Evolutionary conservation across 2,797 vertebrate species (phyloP).

Genomic region (Falco biarmicus): DNA sequence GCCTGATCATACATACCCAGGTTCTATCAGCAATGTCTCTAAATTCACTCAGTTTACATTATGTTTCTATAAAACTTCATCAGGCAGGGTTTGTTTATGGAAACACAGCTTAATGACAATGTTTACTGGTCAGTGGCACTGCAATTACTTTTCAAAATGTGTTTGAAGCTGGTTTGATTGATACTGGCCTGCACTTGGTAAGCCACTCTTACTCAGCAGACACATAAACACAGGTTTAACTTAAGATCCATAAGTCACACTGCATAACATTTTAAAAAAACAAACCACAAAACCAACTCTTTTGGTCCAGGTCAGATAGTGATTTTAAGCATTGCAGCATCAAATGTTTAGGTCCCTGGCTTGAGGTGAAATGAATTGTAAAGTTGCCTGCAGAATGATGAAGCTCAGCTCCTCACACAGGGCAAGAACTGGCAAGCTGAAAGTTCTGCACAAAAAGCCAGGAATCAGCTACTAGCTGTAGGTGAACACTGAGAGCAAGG

Average conservation of each 20-base stretch:
- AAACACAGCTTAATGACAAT: neutral
- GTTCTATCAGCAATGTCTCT: neutral
- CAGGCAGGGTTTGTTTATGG: neutral
- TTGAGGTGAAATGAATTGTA: neutral
- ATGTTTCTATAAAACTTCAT: neutral
- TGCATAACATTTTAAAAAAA: neutral
- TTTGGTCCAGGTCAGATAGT: neutral
- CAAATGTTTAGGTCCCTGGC: neutral
- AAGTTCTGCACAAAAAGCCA: neutral
- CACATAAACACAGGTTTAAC: neutral
- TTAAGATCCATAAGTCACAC: neutral
- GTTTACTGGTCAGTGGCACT: neutral
- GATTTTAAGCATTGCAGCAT: neutral
- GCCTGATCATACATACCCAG: rapidly evolving
- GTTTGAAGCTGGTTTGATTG: neutral
- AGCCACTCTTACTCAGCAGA: neutral
- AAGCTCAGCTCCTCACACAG: neutral
- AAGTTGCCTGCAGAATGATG: neutral
- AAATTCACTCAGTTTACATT: neutral
- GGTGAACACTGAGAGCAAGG: neutral
- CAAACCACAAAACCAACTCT: neutral
- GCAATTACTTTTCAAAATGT: neutral
- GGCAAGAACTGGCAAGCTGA: neutral
- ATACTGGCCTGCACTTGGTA: neutral
- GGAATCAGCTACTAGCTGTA: neutral